Conservation (phyloP, 1,140 invertebrate genomes). For the Chelonus insularis region DNA sequence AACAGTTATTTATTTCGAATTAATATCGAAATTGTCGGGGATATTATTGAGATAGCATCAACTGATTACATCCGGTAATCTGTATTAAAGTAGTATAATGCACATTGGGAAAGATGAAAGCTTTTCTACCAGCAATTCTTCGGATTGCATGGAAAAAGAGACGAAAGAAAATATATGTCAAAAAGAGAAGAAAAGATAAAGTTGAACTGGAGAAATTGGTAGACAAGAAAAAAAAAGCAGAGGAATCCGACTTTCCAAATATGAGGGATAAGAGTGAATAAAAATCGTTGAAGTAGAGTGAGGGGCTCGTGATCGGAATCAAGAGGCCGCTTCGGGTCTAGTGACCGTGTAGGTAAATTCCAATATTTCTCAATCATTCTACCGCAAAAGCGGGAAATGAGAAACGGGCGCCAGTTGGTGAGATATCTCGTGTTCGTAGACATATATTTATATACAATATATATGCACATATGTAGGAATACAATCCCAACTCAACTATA, state of each 20-base stretch:
- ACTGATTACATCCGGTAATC: background rate
- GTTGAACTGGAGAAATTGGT: background rate
- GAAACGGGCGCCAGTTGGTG: conserved; percentile 27
- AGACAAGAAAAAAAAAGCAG: background rate
- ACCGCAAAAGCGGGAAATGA: conserved; percentile 31
- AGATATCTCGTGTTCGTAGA: conserved; percentile 24
- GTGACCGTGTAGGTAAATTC: conserved; percentile 25
- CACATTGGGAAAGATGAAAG: background rate
- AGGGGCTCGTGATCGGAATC: conserved; percentile 30
- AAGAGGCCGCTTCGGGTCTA: conserved; percentile 22
- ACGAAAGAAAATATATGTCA: background rate
- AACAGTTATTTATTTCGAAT: too few species aligned
- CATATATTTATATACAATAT: conserved; percentile 17
- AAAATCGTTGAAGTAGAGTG: conserved; percentile 4
- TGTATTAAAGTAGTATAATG: background rate
- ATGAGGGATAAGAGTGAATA: conserved; percentile 18
- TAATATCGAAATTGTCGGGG: too few species aligned
- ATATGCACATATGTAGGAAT: background rate
- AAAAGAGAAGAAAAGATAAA: background rate
- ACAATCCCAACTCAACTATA: background rate
- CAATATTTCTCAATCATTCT: conserved; percentile 32
- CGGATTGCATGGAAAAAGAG: conserved; percentile 1
- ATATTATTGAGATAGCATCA: too few species aligned
- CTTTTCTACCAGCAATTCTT: background rate
- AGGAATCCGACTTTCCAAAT: background rate